A percentile compares a stretch with the other conserved stretches of the same genome.
Evolutionary conservation across 92 coral and sea anemone genomes (phyloP).

Genomic region (Parazoanthus swiftii): DNA sequence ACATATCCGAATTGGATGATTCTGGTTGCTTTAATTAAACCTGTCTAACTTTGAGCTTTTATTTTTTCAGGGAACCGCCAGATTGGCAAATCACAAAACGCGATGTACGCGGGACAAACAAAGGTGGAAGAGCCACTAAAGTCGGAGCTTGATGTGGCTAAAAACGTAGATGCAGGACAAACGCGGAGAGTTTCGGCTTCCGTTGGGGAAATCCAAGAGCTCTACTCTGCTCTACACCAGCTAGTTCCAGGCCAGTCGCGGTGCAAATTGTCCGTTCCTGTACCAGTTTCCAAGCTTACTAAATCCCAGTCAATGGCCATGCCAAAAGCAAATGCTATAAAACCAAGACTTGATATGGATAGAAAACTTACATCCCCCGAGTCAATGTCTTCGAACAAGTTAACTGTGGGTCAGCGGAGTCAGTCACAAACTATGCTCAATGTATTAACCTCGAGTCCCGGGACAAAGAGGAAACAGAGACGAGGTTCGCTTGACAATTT

Average conservation of each 20-base stretch:
- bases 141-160: constrained; percentile 40
- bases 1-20: no score
- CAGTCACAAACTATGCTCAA: constrained; percentile 38
- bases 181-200: constrained; percentile 80
- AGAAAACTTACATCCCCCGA: constrained; percentile 1
- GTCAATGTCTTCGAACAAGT: constrained; percentile 4
- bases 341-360: background rate
- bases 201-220: constrained; percentile 65
- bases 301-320: constrained; percentile 36
- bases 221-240: constrained; percentile 76
- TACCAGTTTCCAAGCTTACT: constrained; percentile 24
- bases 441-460: background rate
- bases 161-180: constrained; percentile 29
- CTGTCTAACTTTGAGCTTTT: background rate
- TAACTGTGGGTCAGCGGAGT: constrained; percentile 25
- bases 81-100: constrained; percentile 34
- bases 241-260: constrained; percentile 67
- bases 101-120: constrained; percentile 32
- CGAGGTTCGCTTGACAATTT: constrained; percentile 38
- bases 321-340: constrained; percentile 14
- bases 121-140: background rate
- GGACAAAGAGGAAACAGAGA: background rate
- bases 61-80: constrained; percentile 36
- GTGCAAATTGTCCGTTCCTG: background rate
- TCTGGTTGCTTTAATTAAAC: background rate